These are phyloP conservation scores for Spisula solida DNA, from an alignment of 2,888 invertebrate genomes.

Conservation along the genomic window DNA sequence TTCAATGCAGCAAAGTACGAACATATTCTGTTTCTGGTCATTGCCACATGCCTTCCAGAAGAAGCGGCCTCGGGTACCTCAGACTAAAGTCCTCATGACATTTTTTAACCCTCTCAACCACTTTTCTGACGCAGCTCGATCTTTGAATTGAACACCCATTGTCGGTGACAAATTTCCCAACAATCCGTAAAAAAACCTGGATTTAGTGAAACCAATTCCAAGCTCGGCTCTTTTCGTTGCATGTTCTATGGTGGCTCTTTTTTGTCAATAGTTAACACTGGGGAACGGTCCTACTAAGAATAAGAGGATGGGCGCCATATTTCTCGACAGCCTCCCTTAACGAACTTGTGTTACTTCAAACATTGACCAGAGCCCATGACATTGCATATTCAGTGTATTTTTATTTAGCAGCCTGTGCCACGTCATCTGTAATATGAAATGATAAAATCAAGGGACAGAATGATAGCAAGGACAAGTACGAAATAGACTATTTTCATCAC, in stretches of 20 bases:
- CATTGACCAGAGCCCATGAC: slow-evolving; percentile 42
- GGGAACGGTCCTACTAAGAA: slow-evolving; percentile 31
- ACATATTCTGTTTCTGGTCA: slow-evolving; percentile 49
- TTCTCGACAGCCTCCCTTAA: slow-evolving; percentile 53
- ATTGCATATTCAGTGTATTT: slow-evolving; percentile 31
- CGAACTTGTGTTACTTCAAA: slow-evolving; percentile 27
- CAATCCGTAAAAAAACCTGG: slow-evolving; percentile 52
- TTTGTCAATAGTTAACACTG: slow-evolving; percentile 32
- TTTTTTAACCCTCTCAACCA: slow-evolving; percentile 59
- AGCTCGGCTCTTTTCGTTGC: slow-evolving; percentile 47
- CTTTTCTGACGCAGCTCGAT: slow-evolving; percentile 48
- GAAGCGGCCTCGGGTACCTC: slow-evolving; percentile 33
- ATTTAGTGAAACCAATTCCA: slow-evolving; percentile 56
- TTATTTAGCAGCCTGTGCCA: background rate
- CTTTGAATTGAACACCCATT: slow-evolving; percentile 43
- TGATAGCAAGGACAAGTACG: background rate
- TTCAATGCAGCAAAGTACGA: slow-evolving; percentile 47
- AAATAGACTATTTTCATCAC: slow-evolving; percentile 8
- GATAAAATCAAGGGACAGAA: slow-evolving; percentile 4
- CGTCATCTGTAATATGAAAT: background rate
- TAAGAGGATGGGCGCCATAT: slow-evolving; percentile 50
- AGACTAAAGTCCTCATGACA: slow-evolving; percentile 42
- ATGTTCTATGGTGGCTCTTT: slow-evolving; percentile 36
- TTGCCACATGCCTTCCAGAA: slow-evolving; percentile 33
- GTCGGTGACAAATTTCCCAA: slow-evolving; percentile 36